Percentiles rank a stretch among this genome's conserved stretches.
phyloP scores from a whole-genome alignment of 2,113 vertebrate species.

The Ictidomys tridecemlineatus region DNA sequence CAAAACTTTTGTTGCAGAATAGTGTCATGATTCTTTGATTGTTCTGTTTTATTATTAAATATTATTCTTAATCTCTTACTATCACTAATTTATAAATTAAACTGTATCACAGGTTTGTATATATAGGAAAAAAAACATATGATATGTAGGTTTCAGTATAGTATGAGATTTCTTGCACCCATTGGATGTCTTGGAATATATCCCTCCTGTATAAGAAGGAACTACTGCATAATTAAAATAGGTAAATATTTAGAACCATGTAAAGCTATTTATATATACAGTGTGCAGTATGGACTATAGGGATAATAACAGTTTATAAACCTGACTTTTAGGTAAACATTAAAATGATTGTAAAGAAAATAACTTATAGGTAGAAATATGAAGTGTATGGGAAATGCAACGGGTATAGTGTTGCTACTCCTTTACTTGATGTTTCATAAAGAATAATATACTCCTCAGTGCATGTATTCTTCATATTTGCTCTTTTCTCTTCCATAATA shows the following conservation, averaged over 20 bases:
- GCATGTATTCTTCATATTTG: not conserved
- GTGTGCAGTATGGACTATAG: not conserved
- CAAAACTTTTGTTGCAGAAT: too few species aligned
- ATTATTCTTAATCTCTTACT: not conserved
- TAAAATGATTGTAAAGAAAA: not conserved
- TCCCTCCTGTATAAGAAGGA: not conserved
- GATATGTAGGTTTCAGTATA: not conserved
- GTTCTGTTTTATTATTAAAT: not conserved
- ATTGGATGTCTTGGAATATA: not conserved
- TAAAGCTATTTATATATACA: not conserved
- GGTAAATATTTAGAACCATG: not conserved
- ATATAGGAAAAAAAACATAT: not conserved
- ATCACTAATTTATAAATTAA: not conserved
- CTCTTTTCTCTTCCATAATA: not conserved
- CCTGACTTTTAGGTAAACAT: not conserved
- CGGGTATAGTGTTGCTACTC: not conserved
- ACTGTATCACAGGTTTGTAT: not conserved
- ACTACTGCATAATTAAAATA: not conserved
- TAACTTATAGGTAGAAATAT: constrained; percentile 21
- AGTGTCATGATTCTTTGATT: not conserved
- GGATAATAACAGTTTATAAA: not conserved
- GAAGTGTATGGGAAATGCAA: not conserved
- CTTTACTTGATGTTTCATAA: constrained; percentile 41
- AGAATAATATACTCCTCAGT: not conserved
- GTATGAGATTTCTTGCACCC: not conserved